Evolutionary conservation across 1,140 invertebrate genomes (phyloP).

Genomic region (Danaus plexippus): DNA sequence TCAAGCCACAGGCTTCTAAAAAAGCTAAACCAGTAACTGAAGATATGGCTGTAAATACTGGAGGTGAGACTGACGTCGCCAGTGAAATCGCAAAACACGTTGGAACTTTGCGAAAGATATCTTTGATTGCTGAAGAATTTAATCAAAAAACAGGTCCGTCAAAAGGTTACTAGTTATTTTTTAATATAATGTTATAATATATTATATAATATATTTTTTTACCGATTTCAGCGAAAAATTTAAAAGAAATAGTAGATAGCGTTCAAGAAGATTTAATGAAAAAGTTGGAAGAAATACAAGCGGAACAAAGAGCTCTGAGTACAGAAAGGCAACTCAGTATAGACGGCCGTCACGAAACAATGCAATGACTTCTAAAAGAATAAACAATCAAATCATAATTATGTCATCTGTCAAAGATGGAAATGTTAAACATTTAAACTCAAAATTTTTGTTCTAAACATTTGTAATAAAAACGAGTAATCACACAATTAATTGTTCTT

Average conservation of each 20-base stretch:
- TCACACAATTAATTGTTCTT: neutral
- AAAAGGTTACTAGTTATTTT: neutral
- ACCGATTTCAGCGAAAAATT: slow-evolving; percentile 46
- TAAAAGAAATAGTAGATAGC: slow-evolving; percentile 65
- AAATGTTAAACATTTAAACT: slow-evolving; percentile 5
- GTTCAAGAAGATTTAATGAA: slow-evolving; percentile 60
- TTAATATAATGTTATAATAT: slow-evolving; percentile 3
- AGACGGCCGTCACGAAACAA: slow-evolving; percentile 11
- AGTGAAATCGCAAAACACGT: slow-evolving; percentile 52
- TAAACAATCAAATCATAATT: slow-evolving; percentile 11
- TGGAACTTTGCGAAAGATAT: slow-evolving; percentile 51
- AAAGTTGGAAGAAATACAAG: slow-evolving; percentile 54
- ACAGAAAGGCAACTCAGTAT: slow-evolving; percentile 16
- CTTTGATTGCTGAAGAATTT: slow-evolving; percentile 60
- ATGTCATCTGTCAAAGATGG: slow-evolving; percentile 14
- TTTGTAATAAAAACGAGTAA: slow-evolving; percentile 12
- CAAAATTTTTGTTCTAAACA: slow-evolving; percentile 21
- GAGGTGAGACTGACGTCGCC: slow-evolving; percentile 42
- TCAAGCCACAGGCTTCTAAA: slow-evolving; percentile 32
- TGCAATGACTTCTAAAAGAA: slow-evolving; percentile 9
- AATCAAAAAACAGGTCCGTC: slow-evolving; percentile 56
- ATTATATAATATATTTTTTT: too few species aligned
- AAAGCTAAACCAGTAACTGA: slow-evolving; percentile 29
- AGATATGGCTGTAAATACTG: slow-evolving; percentile 49
- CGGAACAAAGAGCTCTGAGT: slow-evolving; percentile 32